These are phyloP conservation scores for Oscarella lobularis DNA, from an alignment of 37 sponge, comb jelly and placozoan genomes.

Conservation along the genomic window DNA sequence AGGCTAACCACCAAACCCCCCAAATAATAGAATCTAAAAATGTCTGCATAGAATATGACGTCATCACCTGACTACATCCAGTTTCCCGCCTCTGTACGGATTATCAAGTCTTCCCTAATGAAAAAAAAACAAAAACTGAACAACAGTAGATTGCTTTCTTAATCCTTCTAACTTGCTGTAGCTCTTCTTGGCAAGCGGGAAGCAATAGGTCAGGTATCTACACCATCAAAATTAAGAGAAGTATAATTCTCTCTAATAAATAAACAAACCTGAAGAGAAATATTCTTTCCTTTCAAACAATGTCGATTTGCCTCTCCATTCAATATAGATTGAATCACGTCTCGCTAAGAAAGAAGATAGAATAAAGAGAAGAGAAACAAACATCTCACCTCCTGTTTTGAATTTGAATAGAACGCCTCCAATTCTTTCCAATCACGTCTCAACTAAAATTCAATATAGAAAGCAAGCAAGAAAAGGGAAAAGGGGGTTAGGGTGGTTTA, in stretches of 20 bases:
- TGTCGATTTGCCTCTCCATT: slow-evolving; percentile 15
- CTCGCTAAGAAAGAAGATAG: slow-evolving; percentile 5
- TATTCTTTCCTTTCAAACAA: slow-evolving; percentile 20
- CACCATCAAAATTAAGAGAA: background rate
- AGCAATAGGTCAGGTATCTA: background rate
- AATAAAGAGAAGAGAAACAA: too few relatives aligned
- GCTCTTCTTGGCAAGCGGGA: background rate
- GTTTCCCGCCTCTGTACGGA: slow-evolving; percentile 31
- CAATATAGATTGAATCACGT: slow-evolving; percentile 31
- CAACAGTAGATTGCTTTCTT: too few relatives aligned
- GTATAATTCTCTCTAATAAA: background rate
- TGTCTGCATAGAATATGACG: background rate
- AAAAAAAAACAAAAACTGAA: too few relatives aligned
- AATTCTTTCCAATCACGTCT: too few relatives aligned
- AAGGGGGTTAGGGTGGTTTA: too few relatives aligned
- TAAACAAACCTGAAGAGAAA: slow-evolving; percentile 28
- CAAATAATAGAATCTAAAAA: too few relatives aligned
- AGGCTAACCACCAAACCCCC: too few relatives aligned
- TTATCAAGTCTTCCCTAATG: slow-evolving; percentile 20
- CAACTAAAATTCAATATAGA: too few relatives aligned
- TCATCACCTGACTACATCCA: slow-evolving; percentile 31
- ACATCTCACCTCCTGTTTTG: too few relatives aligned
- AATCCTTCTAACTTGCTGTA: background rate
- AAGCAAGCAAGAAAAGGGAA: too few relatives aligned
- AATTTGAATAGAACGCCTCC: too few relatives aligned